Evolutionary conservation across 2,113 vertebrate genomes (phyloP).

Genomic region (Eidolon helvum): DNA sequence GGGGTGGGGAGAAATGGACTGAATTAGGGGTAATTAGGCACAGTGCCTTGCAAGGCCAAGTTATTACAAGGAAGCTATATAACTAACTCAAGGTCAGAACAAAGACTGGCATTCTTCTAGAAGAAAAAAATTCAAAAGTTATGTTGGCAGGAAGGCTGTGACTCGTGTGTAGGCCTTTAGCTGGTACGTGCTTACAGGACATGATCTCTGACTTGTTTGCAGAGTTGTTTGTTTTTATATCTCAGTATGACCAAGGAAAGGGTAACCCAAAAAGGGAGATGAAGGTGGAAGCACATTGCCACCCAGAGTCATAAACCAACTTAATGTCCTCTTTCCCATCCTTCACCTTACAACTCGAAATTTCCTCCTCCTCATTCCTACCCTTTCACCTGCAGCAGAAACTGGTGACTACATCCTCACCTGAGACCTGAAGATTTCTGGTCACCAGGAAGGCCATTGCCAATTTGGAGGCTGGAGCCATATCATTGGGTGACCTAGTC

Average conservation of each 20-base stretch:
- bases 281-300: not conserved
- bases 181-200: not conserved
- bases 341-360: not conserved
- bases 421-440: not conserved
- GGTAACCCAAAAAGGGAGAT: not conserved
- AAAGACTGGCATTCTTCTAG: not conserved
- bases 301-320: not conserved
- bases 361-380: not conserved
- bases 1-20: not conserved
- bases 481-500: not conserved
- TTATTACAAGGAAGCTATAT: not conserved
- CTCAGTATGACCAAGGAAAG: not conserved
- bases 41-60: not conserved
- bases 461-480: not conserved
- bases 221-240: not conserved
- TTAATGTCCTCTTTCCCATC: not conserved
- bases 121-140: not conserved
- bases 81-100: not conserved
- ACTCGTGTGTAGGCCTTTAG: not conserved
- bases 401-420: too few species aligned
- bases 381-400: not conserved
- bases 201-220: not conserved
- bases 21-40: not conserved
- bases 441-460: not conserved
- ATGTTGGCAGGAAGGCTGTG: not conserved